phyloP scores from a whole-genome alignment of 2,888 invertebrate species.

The Meliscaeva auricollis region DNA sequence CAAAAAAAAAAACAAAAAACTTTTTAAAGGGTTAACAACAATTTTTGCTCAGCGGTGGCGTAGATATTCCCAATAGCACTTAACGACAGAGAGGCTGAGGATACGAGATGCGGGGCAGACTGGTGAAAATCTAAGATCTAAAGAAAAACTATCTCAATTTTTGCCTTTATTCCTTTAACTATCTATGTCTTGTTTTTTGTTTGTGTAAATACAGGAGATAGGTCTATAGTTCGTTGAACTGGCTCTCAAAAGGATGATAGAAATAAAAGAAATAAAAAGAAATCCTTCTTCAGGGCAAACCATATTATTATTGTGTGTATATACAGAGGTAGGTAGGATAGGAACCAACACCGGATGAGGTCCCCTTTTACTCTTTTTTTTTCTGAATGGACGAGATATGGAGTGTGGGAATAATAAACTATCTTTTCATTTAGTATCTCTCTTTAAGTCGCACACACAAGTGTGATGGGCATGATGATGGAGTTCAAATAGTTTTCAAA shows the following conservation, averaged over 20 bases:
- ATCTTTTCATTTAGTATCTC: slow-evolving; percentile 38
- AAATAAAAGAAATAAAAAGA: slow-evolving; percentile 55
- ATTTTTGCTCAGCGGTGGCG: slow-evolving; percentile 57
- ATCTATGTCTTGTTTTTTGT: neutral
- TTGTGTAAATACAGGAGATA: neutral
- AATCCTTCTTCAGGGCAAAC: slow-evolving; percentile 73
- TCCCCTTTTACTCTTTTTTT: slow-evolving; percentile 29
- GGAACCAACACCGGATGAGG: slow-evolving; percentile 55
- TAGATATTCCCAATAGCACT: slow-evolving; percentile 72
- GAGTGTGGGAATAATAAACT: slow-evolving; percentile 53
- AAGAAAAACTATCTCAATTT: slow-evolving; percentile 71
- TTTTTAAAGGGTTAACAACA: slow-evolving; percentile 67
- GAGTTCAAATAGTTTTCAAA: neutral
- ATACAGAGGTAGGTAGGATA: neutral
- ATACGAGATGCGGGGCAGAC: slow-evolving; percentile 13
- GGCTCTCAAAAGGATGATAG: slow-evolving; percentile 28
- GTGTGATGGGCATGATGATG: neutral
- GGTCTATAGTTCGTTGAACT: slow-evolving; percentile 70
- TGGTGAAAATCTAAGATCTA: slow-evolving; percentile 49
- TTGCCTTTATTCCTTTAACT: slow-evolving; percentile 46
- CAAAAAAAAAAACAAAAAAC: slow-evolving; percentile 11
- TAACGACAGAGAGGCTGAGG: slow-evolving; percentile 45
- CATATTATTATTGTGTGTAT: slow-evolving; percentile 60
- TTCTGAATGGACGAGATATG: slow-evolving; percentile 14
- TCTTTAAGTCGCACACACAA: slow-evolving; percentile 17